Percentiles rank a stretch among this genome's conserved stretches.
Evolutionary conservation across 2,797 vertebrate species (phyloP).

Genomic region (Ptychadena robeensis): DNA sequence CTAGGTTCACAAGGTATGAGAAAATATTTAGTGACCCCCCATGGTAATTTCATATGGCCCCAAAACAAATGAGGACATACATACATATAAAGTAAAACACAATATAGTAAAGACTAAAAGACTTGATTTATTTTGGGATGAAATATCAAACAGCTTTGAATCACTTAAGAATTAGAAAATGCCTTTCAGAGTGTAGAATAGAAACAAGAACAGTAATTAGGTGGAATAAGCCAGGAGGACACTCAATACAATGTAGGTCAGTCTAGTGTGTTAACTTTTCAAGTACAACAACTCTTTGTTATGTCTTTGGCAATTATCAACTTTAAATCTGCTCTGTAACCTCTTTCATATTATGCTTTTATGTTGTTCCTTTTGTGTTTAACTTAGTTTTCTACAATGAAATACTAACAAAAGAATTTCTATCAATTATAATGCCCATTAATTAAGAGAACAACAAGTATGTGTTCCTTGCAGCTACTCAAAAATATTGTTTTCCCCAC

Average conservation of each 20-base stretch:
- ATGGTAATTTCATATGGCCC: too few relatives aligned
- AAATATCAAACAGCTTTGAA: too few relatives aligned
- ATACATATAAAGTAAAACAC: too few relatives aligned
- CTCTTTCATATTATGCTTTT: neutral
- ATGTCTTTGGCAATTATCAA: neutral
- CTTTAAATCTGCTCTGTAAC: neutral
- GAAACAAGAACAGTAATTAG: neutral
- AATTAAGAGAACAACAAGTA: neutral
- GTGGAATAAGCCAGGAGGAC: neutral
- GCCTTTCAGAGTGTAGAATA: too few relatives aligned
- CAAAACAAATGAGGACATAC: too few relatives aligned
- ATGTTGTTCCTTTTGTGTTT: neutral
- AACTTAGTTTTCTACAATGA: neutral
- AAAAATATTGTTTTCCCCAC: neutral
- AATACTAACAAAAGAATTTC: conserved; percentile 3
- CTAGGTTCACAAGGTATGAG: too few relatives aligned
- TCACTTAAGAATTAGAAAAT: too few relatives aligned
- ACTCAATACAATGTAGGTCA: neutral
- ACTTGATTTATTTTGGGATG: too few relatives aligned
- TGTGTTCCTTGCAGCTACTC: neutral
- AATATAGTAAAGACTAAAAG: too few relatives aligned
- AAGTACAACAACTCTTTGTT: neutral
- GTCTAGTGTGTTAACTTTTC: neutral
- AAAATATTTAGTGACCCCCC: too few relatives aligned
- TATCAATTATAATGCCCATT: conserved; percentile 12